These are phyloP conservation scores for Synanthedon tipuliformis DNA, from an alignment of 2,888 invertebrate genomes.

Conservation along the genomic window DNA sequence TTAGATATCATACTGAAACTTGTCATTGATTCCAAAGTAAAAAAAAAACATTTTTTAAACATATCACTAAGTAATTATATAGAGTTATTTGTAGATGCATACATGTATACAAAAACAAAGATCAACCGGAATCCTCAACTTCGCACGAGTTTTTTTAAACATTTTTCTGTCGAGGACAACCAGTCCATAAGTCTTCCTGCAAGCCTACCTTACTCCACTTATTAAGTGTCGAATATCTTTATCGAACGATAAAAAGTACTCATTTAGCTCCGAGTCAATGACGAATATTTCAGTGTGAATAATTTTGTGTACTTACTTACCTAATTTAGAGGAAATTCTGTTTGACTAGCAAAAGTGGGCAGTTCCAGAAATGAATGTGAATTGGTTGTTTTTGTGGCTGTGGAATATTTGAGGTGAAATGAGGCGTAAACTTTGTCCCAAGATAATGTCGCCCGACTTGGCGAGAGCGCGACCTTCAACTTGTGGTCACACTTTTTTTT, in stretches of 20 bases:
- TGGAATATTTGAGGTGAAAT: slow-evolving; percentile 7
- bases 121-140: slow-evolving; percentile 13
- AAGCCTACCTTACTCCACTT: slow-evolving; percentile 16
- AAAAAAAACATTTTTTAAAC: too few species aligned
- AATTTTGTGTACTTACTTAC: too few species aligned
- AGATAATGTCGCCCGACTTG: slow-evolving; percentile 10
- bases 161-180: slow-evolving; percentile 34
- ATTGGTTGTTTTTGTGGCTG: not conserved
- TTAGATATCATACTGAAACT: too few species aligned
- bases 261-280: not conserved
- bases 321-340: too few species aligned
- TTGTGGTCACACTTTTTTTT: slow-evolving; percentile 1
- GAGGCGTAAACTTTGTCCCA: slow-evolving; percentile 10
- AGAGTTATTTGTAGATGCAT: too few species aligned
- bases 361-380: not conserved
- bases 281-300: not conserved
- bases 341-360: too few species aligned
- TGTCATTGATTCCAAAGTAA: too few species aligned
- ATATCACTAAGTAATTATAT: too few species aligned
- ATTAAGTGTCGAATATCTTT: not conserved
- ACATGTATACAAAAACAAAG: not conserved
- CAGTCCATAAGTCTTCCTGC: slow-evolving; percentile 27
- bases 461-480: slow-evolving; percentile 7
- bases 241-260: not conserved
- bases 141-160: slow-evolving; percentile 16